Evolutionary conservation across 2,797 vertebrate species (phyloP).

Genomic region (Petrocephalus schoutedeni): DNA sequence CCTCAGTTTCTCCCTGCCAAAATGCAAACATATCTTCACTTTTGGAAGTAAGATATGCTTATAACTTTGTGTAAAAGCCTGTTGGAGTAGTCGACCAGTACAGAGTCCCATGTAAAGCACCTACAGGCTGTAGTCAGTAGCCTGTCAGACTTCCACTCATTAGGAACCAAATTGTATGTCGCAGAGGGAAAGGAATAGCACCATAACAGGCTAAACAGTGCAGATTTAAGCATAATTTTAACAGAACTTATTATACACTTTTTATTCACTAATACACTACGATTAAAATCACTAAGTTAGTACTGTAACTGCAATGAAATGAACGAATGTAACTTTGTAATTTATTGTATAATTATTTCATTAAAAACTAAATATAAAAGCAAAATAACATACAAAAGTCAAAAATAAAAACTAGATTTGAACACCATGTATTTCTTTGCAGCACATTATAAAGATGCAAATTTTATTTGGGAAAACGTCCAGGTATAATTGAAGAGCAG

Average conservation of each 20-base stretch:
- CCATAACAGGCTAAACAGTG: not conserved
- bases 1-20: not conserved
- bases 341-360: constrained; percentile 15
- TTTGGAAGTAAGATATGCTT: not conserved
- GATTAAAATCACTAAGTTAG: not conserved
- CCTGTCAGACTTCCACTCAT: not conserved
- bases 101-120: not conserved
- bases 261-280: constrained; percentile 8
- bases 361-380: not conserved
- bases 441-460: constrained; percentile 14
- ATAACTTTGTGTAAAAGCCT: not conserved
- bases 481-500: constrained; percentile 4
- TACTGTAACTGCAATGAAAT: constrained; percentile 12
- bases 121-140: not conserved
- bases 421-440: not conserved
- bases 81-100: not conserved
- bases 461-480: constrained; percentile 16
- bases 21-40: not conserved
- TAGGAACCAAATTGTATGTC: not conserved
- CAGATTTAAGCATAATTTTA: not conserved
- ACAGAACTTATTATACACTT: not conserved
- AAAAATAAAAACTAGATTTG: constrained; percentile 13
- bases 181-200: not conserved
- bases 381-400: not conserved
- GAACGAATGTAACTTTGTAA: not conserved